phyloP scores from a whole-genome alignment of 2,797 vertebrate genomes.

The Pseudotriccus pelzelni region DNA sequence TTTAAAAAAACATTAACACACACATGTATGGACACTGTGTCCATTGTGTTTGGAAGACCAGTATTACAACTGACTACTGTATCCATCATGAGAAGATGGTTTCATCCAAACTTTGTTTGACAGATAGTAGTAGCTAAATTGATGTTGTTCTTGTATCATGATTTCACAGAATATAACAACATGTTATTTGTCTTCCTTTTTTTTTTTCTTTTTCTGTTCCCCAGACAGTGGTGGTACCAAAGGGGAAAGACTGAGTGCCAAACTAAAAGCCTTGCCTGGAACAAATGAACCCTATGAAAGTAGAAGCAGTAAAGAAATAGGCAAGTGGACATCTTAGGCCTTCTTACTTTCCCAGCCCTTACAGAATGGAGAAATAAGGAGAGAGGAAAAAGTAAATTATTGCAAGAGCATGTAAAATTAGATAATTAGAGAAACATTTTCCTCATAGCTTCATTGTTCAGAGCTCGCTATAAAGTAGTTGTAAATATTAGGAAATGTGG shows the following conservation, averaged over 20 bases:
- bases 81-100: slow-evolving; percentile 19
- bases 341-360: neutral
- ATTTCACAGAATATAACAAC: slow-evolving; percentile 11
- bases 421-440: neutral
- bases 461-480: neutral
- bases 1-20: neutral
- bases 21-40: neutral
- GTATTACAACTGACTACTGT: slow-evolving; percentile 5
- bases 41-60: neutral
- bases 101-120: slow-evolving; percentile 25
- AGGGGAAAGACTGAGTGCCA: slow-evolving; percentile 87
- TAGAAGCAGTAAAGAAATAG: slow-evolving; percentile 86
- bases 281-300: slow-evolving; percentile 90
- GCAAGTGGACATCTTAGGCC: slow-evolving; percentile 72
- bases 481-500: neutral
- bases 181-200: neutral
- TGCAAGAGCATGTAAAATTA: neutral
- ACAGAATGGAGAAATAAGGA: neutral
- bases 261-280: slow-evolving; percentile 85
- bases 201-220: neutral
- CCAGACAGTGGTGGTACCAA: slow-evolving; percentile 85
- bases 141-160: neutral
- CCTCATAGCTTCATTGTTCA: neutral
- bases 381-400: neutral
- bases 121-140: slow-evolving; percentile 23